Conservation (phyloP, 2,113 vertebrate species). For the Anarhynchus alexandrinus region DNA sequence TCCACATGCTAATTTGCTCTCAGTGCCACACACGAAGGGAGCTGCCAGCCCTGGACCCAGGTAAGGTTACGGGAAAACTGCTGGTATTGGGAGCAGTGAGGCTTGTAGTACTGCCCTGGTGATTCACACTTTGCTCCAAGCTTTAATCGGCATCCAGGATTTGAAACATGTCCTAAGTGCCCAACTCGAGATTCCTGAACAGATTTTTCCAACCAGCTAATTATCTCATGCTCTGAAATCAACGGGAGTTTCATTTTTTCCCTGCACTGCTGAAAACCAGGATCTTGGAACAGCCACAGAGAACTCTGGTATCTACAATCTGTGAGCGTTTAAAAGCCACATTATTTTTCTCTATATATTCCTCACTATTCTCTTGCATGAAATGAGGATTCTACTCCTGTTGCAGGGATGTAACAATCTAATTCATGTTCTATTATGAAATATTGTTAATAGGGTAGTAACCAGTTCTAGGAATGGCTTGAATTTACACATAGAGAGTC, state of each 20-base stretch:
- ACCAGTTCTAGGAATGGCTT: neutral
- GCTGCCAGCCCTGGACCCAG: slow-evolving; percentile 71
- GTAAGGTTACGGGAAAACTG: slow-evolving; percentile 67
- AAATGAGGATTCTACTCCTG: neutral
- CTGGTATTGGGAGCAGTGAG: neutral
- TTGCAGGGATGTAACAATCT: neutral
- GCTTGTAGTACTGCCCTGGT: neutral
- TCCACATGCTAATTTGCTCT: slow-evolving; percentile 74
- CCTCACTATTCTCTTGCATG: neutral
- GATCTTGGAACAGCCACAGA: neutral
- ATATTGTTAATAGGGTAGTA: neutral
- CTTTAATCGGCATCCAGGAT: neutral
- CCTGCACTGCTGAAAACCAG: neutral
- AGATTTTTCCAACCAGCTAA: neutral
- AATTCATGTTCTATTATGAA: neutral
- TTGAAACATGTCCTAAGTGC: neutral
- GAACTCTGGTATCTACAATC: neutral
- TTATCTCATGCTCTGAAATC: neutral
- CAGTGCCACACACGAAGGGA: slow-evolving; percentile 71
- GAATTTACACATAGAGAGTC: neutral
- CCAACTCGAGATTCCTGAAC: neutral
- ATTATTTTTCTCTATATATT: neutral
- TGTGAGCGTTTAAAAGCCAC: neutral
- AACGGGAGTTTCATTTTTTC: neutral
- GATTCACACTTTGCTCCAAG: neutral